These are phyloP conservation scores for Hydropotes inermis DNA, from an alignment of 2,113 vertebrate species.

Conservation along the genomic window DNA sequence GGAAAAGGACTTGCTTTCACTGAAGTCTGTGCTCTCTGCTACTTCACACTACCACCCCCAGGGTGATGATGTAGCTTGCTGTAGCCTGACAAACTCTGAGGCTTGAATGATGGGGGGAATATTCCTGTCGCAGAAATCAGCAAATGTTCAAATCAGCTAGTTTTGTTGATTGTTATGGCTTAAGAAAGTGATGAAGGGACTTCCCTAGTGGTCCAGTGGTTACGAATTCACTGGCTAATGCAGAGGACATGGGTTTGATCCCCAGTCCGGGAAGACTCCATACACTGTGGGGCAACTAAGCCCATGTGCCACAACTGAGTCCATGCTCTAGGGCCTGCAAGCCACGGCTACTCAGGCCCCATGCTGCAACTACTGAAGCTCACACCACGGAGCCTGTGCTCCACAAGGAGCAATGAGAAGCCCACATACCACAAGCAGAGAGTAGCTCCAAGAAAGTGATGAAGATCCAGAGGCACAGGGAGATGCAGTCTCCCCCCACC, in stretches of 20 bases:
- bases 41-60: neutral
- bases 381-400: neutral
- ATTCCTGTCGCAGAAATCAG: neutral
- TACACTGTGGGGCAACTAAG: neutral
- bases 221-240: neutral
- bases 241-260: neutral
- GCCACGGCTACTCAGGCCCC: neutral
- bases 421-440: neutral
- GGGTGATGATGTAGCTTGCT: neutral
- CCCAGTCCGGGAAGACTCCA: neutral
- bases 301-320: neutral
- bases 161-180: neutral
- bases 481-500: neutral
- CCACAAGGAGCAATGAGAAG: neutral
- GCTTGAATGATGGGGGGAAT: neutral
- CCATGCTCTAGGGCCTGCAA: neutral
- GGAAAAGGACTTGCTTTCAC: neutral
- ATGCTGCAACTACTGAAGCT: neutral
- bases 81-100: neutral
- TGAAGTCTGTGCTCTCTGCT: neutral
- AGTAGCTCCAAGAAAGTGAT: neutral
- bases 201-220: neutral
- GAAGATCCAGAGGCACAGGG: neutral
- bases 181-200: neutral
- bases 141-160: neutral